phyloP scores from a whole-genome alignment of 2,113 vertebrate genomes.

The Ptyas mucosa region DNA sequence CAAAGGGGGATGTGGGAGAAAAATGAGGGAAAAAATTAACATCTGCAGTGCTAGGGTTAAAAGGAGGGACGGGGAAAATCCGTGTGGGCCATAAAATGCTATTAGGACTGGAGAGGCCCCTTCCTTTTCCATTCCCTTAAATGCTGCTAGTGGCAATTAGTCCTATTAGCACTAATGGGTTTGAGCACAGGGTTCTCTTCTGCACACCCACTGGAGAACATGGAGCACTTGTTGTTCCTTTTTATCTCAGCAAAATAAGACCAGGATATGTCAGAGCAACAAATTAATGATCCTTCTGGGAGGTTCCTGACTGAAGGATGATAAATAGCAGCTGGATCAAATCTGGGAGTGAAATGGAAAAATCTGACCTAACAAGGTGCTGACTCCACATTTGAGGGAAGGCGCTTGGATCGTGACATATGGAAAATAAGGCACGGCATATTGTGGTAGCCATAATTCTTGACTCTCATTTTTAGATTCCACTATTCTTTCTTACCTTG shows the following conservation, averaged over 20 bases:
- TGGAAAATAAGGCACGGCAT: not conserved
- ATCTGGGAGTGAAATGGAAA: not conserved
- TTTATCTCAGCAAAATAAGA: conserved; percentile 6
- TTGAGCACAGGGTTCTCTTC: conserved; percentile 1
- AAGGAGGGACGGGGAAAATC: not conserved
- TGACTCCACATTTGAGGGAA: not conserved
- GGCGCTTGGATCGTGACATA: not conserved
- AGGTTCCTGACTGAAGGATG: not conserved
- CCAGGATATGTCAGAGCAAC: not conserved
- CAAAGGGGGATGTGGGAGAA: not conserved
- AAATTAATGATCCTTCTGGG: conserved; percentile 21
- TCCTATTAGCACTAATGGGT: conserved; percentile 19
- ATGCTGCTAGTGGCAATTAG: not conserved
- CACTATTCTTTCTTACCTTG: not conserved
- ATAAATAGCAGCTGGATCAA: not conserved
- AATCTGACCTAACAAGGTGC: not conserved
- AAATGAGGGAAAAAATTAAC: not conserved
- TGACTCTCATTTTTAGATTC: not conserved
- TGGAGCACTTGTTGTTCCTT: not conserved
- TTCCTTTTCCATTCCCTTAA: not conserved
- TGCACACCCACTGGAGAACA: not conserved
- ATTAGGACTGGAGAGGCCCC: not conserved
- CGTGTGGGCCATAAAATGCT: not conserved
- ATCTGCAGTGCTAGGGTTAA: not conserved
- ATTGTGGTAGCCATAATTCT: not conserved